phyloP scores from a whole-genome alignment of 2,888 invertebrate genomes.

The Entomobrya multifasciata region DNA sequence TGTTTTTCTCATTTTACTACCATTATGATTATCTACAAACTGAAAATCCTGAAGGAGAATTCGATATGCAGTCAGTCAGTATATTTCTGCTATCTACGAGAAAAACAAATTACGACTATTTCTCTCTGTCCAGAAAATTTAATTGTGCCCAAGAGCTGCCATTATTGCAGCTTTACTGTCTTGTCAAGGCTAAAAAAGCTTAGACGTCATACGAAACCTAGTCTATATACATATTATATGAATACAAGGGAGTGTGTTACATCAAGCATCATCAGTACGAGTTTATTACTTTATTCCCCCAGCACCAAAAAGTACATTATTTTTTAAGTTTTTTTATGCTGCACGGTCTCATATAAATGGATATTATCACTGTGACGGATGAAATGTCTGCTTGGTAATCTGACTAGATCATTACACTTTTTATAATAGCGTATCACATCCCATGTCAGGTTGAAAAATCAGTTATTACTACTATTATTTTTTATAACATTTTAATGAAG shows the following conservation, averaged over 20 bases:
- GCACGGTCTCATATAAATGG: neutral
- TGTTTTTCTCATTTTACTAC: constrained; percentile 44
- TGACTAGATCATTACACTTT: neutral
- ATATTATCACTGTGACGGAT: constrained; percentile 57
- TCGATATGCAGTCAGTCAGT: constrained; percentile 2
- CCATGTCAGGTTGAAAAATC: neutral
- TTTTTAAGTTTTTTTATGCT: neutral
- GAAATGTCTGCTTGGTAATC: constrained; percentile 32
- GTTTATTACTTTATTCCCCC: constrained; percentile 63
- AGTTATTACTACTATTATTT: neutral
- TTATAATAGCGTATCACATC: neutral
- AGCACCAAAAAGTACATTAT: constrained; percentile 45
- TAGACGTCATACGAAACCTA: too few species aligned
- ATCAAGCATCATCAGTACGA: constrained; percentile 12
- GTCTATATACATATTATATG: too few species aligned
- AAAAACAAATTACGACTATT: constrained; percentile 71
- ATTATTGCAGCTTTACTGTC: constrained; percentile 26
- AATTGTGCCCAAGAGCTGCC: constrained; percentile 68
- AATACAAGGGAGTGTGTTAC: neutral
- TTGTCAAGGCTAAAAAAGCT: constrained; percentile 8
- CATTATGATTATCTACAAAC: constrained; percentile 41
- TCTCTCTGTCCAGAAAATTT: constrained; percentile 69
- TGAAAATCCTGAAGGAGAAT: constrained; percentile 27
- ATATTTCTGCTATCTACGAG: constrained; percentile 39
- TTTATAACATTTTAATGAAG: too few species aligned